Base-by-base conservation (phyloP, 2,888 invertebrate species). In the Sphecodes monilicornis region DNA sequence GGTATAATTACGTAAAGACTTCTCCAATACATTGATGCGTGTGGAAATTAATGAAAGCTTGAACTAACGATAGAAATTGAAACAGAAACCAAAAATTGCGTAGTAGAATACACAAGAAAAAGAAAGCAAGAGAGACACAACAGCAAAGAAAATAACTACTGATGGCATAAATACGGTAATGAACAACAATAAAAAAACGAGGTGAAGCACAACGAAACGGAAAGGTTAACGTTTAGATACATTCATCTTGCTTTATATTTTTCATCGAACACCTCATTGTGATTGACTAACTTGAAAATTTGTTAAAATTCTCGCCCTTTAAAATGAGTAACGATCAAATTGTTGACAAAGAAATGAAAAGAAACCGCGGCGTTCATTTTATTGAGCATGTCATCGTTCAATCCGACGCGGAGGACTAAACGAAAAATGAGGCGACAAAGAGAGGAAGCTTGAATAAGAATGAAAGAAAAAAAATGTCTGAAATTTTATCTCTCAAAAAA, bases 151-250 rank as follows among this genome's bases (percentile, higher is more conserved):
- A 72, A 69, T 46, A 39, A 50, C 29, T 69, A 50, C 26, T 6
- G 41, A n/a, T 6, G 3, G 16, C 26, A 16, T 70, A 71, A 66
- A 18, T 54, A 50, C 11, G 66, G 36, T 72, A 76, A 80, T 87
- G 80, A 83, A 73, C 76, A 66, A 85, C n/a, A 78, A 77, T 76
- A 76, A 68, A 71, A 75, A 18, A 54, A 66, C 66, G n/a, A 50
- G 60, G 60, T 36, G 32, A 46, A 74, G 57, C 11, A 29, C 60
- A 60, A 46, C 60, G 18, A 54, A 68, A 36, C 64, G 43, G 69
- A 76, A 78, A 79, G 46, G 16, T 80, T 50, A 54, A 60, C 43
- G 1, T 57, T 26, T 10, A 11, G 11, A 29, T 43, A 11, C 8
- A 26, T 39, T 39, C 18, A 32, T n/a, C 32, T 41, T 13, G 36